A percentile compares a stretch with the other conserved stretches of the same genome.
Conservation (phyloP, 2,888 invertebrate species). For the Noctua fimbriata region DNA sequence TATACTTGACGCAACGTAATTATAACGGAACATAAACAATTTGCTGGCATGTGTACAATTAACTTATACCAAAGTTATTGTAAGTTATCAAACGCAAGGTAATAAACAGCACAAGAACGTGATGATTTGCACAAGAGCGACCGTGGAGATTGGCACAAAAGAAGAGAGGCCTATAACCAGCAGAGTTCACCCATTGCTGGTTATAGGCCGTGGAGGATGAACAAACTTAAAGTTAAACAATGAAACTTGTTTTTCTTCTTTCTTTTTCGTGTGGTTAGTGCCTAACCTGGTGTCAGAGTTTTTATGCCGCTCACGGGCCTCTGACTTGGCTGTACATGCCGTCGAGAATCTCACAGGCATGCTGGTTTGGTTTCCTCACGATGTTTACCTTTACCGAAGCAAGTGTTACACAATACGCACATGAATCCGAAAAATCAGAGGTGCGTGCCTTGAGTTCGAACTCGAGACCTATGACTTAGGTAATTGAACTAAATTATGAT, state of each 20-base stretch:
- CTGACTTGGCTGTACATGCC: no score
- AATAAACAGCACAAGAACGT: background rate
- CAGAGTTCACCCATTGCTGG: background rate
- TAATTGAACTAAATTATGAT: no score
- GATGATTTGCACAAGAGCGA: no score
- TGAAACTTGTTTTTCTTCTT: no score
- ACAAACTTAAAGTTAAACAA: background rate
- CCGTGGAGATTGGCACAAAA: no score
- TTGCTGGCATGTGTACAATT: background rate
- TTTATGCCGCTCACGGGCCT: no score
- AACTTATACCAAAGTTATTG: background rate
- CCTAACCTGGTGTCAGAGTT: no score
- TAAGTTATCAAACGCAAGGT: background rate
- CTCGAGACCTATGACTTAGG: no score
- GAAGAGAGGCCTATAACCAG: background rate
- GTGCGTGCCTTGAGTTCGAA: no score
- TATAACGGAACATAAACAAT: slow-evolving; percentile 17
- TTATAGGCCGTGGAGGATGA: background rate
- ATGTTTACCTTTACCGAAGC: no score
- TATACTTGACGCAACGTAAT: slow-evolving; percentile 1
- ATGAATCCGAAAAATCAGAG: background rate
- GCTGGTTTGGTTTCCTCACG: background rate
- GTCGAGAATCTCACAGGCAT: no score
- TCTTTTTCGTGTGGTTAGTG: no score
- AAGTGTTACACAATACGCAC: background rate